A percentile compares a stretch with the other conserved stretches of the same genome.
phyloP scores from a whole-genome alignment of 2,888 invertebrate genomes.

The Lasioglossum figueresi region DNA sequence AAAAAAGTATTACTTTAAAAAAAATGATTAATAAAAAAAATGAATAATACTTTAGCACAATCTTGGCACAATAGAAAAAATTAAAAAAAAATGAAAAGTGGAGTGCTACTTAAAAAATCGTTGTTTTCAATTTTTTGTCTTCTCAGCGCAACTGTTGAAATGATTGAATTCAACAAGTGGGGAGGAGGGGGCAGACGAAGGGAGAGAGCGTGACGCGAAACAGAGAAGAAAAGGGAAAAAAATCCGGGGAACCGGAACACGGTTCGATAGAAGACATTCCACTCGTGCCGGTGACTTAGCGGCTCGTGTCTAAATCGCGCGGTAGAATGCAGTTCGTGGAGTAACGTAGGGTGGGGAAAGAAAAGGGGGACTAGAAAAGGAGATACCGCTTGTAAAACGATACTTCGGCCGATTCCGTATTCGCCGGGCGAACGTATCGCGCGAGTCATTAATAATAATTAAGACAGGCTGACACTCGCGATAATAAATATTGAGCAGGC shows the following conservation, averaged over 20 bases:
- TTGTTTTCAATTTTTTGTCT: too few species aligned
- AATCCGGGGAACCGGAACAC: background rate
- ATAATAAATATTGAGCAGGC: slow-evolving; percentile 41
- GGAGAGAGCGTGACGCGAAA: background rate
- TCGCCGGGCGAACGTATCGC: slow-evolving; percentile 39
- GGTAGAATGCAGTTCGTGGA: slow-evolving; percentile 49
- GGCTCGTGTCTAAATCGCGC: slow-evolving; percentile 49
- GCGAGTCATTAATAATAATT: slow-evolving; percentile 62
- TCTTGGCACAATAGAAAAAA: too few species aligned
- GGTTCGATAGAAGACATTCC: slow-evolving; percentile 69
- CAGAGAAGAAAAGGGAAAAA: background rate
- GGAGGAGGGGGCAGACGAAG: too few species aligned
- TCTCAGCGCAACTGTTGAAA: too few species aligned
- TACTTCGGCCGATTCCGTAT: slow-evolving; percentile 47
- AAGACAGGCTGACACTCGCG: slow-evolving; percentile 56
- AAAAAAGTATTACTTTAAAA: too few species aligned
- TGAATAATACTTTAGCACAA: too few species aligned
- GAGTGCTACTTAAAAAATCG: too few species aligned
- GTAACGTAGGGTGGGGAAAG: background rate
- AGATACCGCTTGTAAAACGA: slow-evolving; percentile 32
- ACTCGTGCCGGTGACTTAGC: slow-evolving; percentile 53
- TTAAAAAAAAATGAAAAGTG: too few species aligned
- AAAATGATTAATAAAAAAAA: too few species aligned
- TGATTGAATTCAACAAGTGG: too few species aligned
- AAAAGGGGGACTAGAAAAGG: background rate